Evolutionary conservation across 1,140 invertebrate genomes (phyloP).

Genomic region (Euglossa dilemma): DNA sequence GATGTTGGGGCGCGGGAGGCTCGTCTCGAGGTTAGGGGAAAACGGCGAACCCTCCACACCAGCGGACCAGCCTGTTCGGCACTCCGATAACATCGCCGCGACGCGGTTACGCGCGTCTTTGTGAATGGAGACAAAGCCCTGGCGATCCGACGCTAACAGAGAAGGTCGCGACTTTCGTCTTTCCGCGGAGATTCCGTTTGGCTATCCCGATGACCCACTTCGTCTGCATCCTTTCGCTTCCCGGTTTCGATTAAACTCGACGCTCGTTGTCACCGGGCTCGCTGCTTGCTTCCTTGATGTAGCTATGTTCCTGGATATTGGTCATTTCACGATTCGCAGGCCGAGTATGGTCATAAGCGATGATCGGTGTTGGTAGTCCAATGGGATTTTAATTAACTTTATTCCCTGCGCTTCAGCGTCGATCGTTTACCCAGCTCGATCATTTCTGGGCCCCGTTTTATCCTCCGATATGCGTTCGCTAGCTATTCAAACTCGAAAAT

Average conservation of each 20-base stretch:
- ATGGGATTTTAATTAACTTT: neutral
- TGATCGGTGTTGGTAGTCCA: neutral
- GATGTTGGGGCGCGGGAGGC: slow-evolving; percentile 39
- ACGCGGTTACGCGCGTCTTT: slow-evolving; percentile 34
- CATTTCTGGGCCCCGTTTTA: too few relatives aligned
- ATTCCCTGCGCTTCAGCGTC: neutral
- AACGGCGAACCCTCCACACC: slow-evolving; percentile 49
- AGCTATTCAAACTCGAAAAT: too few relatives aligned
- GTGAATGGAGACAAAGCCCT: slow-evolving; percentile 57
- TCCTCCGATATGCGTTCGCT: too few relatives aligned
- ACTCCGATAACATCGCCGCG: slow-evolving; percentile 48
- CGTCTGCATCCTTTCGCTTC: neutral
- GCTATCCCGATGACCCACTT: slow-evolving; percentile 24
- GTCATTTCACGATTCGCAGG: neutral
- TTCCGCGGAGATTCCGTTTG: slow-evolving; percentile 12
- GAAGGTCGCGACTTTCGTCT: slow-evolving; percentile 35
- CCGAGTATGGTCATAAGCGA: neutral
- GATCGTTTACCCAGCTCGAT: too few relatives aligned
- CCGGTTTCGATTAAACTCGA: neutral
- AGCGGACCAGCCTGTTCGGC: slow-evolving; percentile 23
- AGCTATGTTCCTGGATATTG: neutral
- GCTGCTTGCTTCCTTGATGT: neutral
- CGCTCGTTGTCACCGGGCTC: neutral
- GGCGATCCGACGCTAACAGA: neutral
- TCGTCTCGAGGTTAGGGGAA: slow-evolving; percentile 53